A percentile compares a stretch with the other conserved stretches of the same genome.
Conservation (phyloP, 2,888 invertebrate genomes). For the Didymodactylos carnosus region DNA sequence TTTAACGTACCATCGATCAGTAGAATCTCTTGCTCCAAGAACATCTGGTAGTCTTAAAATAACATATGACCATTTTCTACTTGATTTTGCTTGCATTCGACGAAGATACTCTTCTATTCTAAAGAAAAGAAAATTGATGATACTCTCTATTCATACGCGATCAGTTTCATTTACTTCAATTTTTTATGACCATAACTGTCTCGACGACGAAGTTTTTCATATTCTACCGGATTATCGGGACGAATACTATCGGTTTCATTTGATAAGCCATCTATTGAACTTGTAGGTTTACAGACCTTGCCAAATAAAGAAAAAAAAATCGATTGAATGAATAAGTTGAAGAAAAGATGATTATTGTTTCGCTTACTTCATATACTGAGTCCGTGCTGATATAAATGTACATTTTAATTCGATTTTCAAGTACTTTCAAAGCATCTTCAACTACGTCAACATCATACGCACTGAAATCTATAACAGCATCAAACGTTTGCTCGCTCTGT, state of each 20-base stretch:
- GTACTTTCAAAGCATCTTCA: slow-evolving; percentile 24
- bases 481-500: slow-evolving; percentile 21
- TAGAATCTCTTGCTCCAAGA: slow-evolving; percentile 36
- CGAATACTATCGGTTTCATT: slow-evolving; percentile 32
- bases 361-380: slow-evolving; percentile 37
- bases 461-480: slow-evolving; percentile 36
- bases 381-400: slow-evolving; percentile 37
- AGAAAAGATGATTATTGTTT: no score
- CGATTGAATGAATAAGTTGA: no score
- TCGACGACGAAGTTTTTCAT: slow-evolving; percentile 20
- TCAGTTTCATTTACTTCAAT: slow-evolving; percentile 19
- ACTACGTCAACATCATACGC: slow-evolving; percentile 32
- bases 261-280: not conserved
- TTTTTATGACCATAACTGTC: slow-evolving; percentile 36
- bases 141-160: not conserved
- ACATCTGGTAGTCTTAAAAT: slow-evolving; percentile 37
- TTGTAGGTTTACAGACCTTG: not conserved
- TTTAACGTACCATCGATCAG: slow-evolving; percentile 34
- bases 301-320: no score
- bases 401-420: slow-evolving; percentile 25
- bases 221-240: slow-evolving; percentile 24
- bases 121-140: not conserved
- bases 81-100: slow-evolving; percentile 18
- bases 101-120: slow-evolving; percentile 32
- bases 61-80: slow-evolving; percentile 26